phyloP scores from a whole-genome alignment of 1,140 invertebrate species.

The Conopomorpha cramerella region DNA sequence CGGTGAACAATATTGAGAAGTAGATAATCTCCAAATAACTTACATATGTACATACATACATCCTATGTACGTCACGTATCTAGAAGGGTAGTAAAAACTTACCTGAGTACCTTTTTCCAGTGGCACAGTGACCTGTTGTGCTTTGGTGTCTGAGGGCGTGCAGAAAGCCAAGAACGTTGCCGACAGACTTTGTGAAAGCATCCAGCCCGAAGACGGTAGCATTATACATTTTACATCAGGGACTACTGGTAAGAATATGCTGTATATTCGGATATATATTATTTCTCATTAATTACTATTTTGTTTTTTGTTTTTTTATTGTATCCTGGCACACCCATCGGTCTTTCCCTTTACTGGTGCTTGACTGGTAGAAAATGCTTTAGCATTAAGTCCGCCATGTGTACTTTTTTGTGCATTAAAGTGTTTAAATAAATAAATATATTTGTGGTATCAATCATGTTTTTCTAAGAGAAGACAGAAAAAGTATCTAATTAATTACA shows the following conservation, averaged over 20 bases:
- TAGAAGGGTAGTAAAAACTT: conserved; percentile 65
- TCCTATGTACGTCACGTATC: too few relatives aligned
- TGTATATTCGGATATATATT: not conserved
- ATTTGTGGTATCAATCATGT: too few relatives aligned
- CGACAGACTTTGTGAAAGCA: conserved; percentile 25
- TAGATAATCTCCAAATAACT: too few relatives aligned
- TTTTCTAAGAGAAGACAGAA: too few relatives aligned
- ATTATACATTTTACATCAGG: conserved; percentile 91
- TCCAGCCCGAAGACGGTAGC: conserved; percentile 71
- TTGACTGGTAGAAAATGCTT: not conserved
- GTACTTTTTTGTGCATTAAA: not conserved
- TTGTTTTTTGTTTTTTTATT: too few relatives aligned
- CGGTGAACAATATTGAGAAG: too few relatives aligned
- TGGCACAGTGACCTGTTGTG: conserved; percentile 64
- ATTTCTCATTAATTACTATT: conserved; percentile 1
- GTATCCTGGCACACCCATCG: not conserved
- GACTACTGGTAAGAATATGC: conserved; percentile 52
- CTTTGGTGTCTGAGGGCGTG: conserved; percentile 42
- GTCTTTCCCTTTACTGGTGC: conserved; percentile 1
- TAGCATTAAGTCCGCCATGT: not conserved
- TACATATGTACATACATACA: too few relatives aligned
- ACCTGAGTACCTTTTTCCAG: conserved; percentile 58
- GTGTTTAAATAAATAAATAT: not conserved
- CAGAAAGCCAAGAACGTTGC: conserved; percentile 11
- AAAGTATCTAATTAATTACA: too few relatives aligned